These are phyloP conservation scores for Ceratoteleas bidentatus DNA, from an alignment of 1,140 invertebrate species.

Conservation along the genomic window DNA sequence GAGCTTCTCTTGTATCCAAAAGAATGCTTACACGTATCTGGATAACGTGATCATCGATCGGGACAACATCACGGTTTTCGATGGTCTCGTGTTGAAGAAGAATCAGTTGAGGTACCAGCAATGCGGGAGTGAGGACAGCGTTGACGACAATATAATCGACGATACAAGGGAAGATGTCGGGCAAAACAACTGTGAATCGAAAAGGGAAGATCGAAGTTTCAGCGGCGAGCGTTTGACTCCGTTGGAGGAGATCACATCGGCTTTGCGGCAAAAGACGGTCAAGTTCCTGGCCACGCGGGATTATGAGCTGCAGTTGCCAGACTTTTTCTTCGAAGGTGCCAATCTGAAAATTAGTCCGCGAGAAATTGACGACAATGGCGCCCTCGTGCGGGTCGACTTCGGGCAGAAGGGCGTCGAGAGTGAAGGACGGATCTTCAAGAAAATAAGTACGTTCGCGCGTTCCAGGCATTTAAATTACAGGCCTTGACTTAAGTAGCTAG, in stretches of 20 bases:
- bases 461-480: constrained; percentile 15
- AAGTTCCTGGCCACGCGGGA: constrained; percentile 89
- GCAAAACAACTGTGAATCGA: constrained; percentile 63
- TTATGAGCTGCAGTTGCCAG: constrained; percentile 86
- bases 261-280: constrained; percentile 85
- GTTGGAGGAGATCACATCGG: constrained; percentile 87
- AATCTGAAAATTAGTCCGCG: constrained; percentile 87
- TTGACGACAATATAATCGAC: constrained; percentile 75
- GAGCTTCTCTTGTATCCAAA: constrained; percentile 88
- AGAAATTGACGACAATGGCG: constrained; percentile 86
- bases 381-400: constrained; percentile 87
- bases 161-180: constrained; percentile 35
- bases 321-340: constrained; percentile 86
- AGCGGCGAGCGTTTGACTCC: constrained; percentile 79
- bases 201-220: constrained; percentile 71
- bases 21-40: constrained; percentile 87
- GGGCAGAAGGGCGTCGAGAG: constrained; percentile 79
- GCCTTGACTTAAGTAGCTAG: background rate
- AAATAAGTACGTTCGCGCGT: constrained; percentile 87
- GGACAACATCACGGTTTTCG: constrained; percentile 86
- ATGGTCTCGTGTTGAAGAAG: constrained; percentile 86
- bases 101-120: constrained; percentile 84
- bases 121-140: constrained; percentile 74
- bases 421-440: constrained; percentile 86
- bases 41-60: constrained; percentile 84